Evolutionary conservation across 2,797 vertebrate species (phyloP), one percentile per base, ranked within the genome.

Genomic region (Spinibarbus caldwelli): DNA sequence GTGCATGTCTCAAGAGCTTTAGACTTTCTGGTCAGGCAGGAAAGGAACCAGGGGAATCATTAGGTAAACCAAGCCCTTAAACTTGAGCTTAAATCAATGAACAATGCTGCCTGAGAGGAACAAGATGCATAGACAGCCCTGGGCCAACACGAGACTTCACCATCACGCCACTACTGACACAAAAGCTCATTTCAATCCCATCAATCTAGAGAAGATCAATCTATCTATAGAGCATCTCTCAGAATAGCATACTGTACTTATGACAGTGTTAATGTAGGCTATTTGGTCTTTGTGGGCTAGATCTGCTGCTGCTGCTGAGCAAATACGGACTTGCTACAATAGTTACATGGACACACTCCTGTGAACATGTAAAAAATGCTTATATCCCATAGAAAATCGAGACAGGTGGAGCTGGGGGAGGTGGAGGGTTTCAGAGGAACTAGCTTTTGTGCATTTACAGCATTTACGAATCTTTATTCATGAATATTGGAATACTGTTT

Each of bases 31-130:
- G 94, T 93, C 93, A 94, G 91, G 92, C 91, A 90, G 93, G 90
- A 94, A 93, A 91, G 89, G 91, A 93, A 93, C 92, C 91, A 90
- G 91, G 93, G 91, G 94, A 95, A 94, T 94, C 92, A 89, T 93
- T 94, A 93, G 87, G 93, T 94, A 94, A 95, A 90, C 89, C 89
- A 91, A 95, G 92, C 90, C 93, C 91, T 93, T 91, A 91, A 94
- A 94, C 90, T 86, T 62, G 89, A 94, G 93, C 87, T 83, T 88
- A 88, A 95, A 95, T 96, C 95, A 84, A 95, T 96, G 90, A 89
- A 86, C 89, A 72, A 86, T 91, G 91, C 91, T 92, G 93, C 91
- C 92, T 92, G 90, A 91, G 94, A 90, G 91, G 93, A 90, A 78
- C 47, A 84, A 84, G 83, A 84, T 78, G 73, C 64, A 78, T 67